Conservation (phyloP, 2,113 vertebrate genomes). For the Phaethornis superciliosus region DNA sequence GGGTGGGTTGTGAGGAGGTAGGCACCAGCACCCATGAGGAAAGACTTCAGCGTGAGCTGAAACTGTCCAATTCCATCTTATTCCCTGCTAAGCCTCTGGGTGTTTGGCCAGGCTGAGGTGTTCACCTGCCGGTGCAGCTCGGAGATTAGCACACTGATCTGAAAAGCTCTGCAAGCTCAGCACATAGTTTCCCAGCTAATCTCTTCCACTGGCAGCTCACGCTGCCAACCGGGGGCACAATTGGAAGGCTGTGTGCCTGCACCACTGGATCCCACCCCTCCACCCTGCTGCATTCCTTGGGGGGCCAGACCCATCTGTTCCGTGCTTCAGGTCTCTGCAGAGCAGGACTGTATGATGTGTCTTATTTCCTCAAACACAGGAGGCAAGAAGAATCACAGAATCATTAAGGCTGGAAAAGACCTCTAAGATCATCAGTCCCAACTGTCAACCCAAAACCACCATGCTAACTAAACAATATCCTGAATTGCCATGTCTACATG, state of each 20-base stretch:
- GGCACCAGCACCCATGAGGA: neutral
- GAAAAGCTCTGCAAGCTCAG: conserved; percentile 56
- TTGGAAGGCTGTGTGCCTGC: neutral
- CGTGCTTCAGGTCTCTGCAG: neutral
- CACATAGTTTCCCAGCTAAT: conserved; percentile 57
- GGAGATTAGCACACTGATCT: conserved; percentile 32
- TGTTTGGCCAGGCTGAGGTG: conserved; percentile 13
- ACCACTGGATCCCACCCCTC: neutral
- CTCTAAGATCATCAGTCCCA: too few species aligned
- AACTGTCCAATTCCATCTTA: neutral
- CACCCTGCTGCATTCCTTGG: conserved; percentile 13
- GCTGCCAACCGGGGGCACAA: conserved; percentile 4
- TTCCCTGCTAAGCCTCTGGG: neutral
- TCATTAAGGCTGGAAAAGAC: too few species aligned
- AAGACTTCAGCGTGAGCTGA: neutral
- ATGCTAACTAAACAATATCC: too few species aligned
- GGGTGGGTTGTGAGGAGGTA: neutral
- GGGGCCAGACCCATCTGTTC: neutral
- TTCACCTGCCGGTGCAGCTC: neutral
- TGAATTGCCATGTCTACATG: too few species aligned
- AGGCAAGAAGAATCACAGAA: neutral
- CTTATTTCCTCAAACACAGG: neutral
- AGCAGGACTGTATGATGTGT: rapidly evolving
- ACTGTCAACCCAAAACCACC: too few species aligned
- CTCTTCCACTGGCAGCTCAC: conserved; percentile 35